phyloP scores from a whole-genome alignment of 1,140 invertebrate species.

The Zaprionus ghesquierei region DNA sequence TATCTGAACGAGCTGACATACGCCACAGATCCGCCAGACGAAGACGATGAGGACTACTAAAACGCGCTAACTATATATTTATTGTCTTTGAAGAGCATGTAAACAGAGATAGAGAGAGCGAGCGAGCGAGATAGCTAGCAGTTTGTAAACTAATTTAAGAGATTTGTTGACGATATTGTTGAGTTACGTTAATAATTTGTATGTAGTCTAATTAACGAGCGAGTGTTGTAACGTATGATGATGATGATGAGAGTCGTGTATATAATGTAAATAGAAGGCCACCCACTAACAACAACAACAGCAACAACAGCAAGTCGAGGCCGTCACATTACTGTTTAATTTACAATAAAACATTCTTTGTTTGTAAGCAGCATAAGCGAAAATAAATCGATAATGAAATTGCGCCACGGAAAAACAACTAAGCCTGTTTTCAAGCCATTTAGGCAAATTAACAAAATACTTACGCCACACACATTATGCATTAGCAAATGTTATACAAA shows the following conservation, averaged over 20 bases:
- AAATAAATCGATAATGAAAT: constrained; percentile 64
- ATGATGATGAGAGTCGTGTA: constrained; percentile 53
- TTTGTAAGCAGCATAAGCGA: constrained; percentile 60
- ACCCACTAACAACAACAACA: constrained; percentile 28
- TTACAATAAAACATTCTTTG: constrained; percentile 69
- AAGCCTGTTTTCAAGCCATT: not conserved
- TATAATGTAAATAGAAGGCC: constrained; percentile 76
- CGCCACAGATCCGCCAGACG: constrained; percentile 85
- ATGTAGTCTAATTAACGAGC: constrained; percentile 59
- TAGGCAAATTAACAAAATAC: constrained; percentile 43
- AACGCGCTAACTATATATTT: constrained; percentile 63
- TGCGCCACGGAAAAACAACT: constrained; percentile 28
- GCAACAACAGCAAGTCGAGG: constrained; percentile 37
- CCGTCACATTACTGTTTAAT: constrained; percentile 66
- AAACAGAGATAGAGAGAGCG: constrained; percentile 23
- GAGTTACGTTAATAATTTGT: constrained; percentile 71
- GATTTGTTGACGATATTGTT: constrained; percentile 73
- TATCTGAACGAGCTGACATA: constrained; percentile 86
- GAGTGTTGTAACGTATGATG: constrained; percentile 17
- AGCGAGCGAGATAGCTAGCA: constrained; percentile 17
- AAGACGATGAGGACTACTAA: constrained; percentile 82
- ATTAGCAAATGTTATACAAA: constrained; percentile 36
- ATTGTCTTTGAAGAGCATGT: constrained; percentile 56
- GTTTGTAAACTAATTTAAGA: constrained; percentile 64
- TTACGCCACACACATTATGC: constrained; percentile 12